A percentile compares a stretch with the other conserved stretches of the same genome.
Conservation (phyloP, 2,888 invertebrate genomes). For the Oxystoma pomonae region DNA sequence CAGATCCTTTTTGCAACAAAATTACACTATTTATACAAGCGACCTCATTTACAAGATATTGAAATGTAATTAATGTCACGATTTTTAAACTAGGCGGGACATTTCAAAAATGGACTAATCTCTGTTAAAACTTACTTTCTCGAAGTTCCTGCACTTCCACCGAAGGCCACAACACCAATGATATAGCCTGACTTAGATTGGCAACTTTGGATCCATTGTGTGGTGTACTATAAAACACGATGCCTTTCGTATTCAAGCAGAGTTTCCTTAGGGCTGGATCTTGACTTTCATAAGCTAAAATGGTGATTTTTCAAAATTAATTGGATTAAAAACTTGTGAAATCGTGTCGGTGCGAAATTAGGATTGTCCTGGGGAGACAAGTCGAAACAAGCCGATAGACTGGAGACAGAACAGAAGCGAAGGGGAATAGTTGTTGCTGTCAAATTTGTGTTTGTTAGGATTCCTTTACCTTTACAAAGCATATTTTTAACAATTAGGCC, state of each 20-base stretch:
- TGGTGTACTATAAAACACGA: conserved; percentile 88
- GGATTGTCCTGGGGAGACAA: too few species aligned
- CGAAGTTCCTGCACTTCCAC: conserved; percentile 79
- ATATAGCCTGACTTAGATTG: conserved; percentile 67
- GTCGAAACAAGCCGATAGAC: too few species aligned
- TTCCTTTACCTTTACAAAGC: conserved; percentile 60
- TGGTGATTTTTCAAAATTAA: neutral
- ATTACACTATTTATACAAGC: too few species aligned
- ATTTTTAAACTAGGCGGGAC: too few species aligned
- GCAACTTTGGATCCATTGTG: conserved; percentile 82
- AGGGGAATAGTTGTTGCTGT: too few species aligned
- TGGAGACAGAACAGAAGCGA: too few species aligned
- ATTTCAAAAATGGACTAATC: neutral
- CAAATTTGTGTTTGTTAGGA: too few species aligned
- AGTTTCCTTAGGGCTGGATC: conserved; percentile 54
- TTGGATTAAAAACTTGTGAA: too few species aligned
- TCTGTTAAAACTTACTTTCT: conserved; percentile 51
- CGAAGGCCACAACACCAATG: conserved; percentile 80
- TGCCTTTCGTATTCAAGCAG: conserved; percentile 70
- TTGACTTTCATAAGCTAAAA: conserved; percentile 42
- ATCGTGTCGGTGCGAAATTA: too few species aligned
- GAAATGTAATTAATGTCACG: too few species aligned
- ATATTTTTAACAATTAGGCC: conserved; percentile 87
- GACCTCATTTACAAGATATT: too few species aligned
- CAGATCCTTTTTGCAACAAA: too few species aligned